Percentiles rank a stretch among this genome's conserved stretches.
These are phyloP conservation scores for Pedetes capensis DNA, from an alignment of 2,113 vertebrate species.

Conservation along the genomic window DNA sequence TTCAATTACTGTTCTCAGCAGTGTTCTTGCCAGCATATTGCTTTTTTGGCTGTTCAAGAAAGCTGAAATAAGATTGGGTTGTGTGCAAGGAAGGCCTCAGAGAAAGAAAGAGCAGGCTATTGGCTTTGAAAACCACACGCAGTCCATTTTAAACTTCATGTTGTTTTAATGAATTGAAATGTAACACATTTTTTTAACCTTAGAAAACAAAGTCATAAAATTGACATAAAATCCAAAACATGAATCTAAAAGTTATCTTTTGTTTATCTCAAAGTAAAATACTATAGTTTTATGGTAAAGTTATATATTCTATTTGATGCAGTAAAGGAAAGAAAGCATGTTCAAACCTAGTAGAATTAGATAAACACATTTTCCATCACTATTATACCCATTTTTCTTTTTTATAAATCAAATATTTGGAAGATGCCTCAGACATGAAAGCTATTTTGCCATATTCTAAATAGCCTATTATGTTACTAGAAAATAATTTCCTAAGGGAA, in stretches of 20 bases:
- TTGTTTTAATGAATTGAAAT: slow-evolving; percentile 41
- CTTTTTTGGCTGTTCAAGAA: slow-evolving; percentile 70
- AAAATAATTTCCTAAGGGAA: background rate
- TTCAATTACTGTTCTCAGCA: slow-evolving; percentile 78
- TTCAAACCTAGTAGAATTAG: slow-evolving; percentile 9
- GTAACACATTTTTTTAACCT: background rate
- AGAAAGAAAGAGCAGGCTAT: slow-evolving; percentile 49
- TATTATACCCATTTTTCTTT: background rate
- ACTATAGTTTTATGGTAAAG: slow-evolving; percentile 59
- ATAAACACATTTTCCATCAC: background rate
- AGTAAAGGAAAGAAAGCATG: background rate
- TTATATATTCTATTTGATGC: background rate
- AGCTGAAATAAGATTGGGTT: slow-evolving; percentile 74
- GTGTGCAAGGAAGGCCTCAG: slow-evolving; percentile 65
- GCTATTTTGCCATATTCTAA: background rate
- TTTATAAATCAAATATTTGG: background rate
- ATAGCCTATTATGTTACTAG: background rate
- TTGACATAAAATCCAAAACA: slow-evolving; percentile 39
- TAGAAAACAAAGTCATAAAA: slow-evolving; percentile 5
- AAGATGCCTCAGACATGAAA: background rate
- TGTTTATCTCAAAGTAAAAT: slow-evolving; percentile 31
- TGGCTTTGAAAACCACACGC: slow-evolving; percentile 16
- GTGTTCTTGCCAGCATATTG: slow-evolving; percentile 70
- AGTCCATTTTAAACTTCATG: slow-evolving; percentile 47
- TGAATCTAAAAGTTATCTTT: background rate